Base-by-base conservation (phyloP, 2,888 invertebrate genomes). In the Podabrus alpinus region DNA sequence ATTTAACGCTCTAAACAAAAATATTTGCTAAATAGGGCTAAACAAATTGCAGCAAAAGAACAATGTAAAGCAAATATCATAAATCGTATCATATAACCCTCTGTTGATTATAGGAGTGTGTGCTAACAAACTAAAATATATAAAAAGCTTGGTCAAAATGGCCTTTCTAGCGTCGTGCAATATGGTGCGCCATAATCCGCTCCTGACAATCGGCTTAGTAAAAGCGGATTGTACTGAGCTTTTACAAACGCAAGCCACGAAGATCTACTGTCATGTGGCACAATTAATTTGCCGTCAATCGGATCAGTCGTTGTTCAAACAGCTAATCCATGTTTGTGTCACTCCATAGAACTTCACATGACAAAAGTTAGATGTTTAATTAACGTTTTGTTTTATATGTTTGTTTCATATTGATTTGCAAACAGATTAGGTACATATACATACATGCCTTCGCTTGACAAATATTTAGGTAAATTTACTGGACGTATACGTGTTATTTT, bases 261-360 rank as follows among this genome's bases (percentile, higher is more conserved):
- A 72, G 77, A 79, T 80, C 78, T 78, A 79, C 80, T 83, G 85
- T 84, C 85, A 84, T 84, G 85, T 80, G 85, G 85, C 84, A 85
- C 86, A 86, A 86, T 86, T 86, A 86, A 86, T 85, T 86, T 84
- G 83, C 85, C 85, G 86, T 86, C 86, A 85, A 86, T 86, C 86
- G 84, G 85, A 86, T 86, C 84, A 83, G 80, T 82, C 83, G 83
- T 83, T 85, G 84, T 85, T 84, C 85, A 85, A 85, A 85, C 85
- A 82, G 84, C 84, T 85, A 85, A 86, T 84, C 85, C 85, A 80
- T 84, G 85, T 85, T 85, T 84, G 84, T 84, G 85, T 84, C 85
- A 83, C 84, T 82, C 83, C 70, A 71, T 73, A 69, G 74, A 76
- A 78, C 64, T 74, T 76, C 77, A 75, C 78, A 74, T 72, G 77